These are phyloP conservation scores for Oreocharis arfaki DNA, from an alignment of 2,113 vertebrate species.

Conservation along the genomic window DNA sequence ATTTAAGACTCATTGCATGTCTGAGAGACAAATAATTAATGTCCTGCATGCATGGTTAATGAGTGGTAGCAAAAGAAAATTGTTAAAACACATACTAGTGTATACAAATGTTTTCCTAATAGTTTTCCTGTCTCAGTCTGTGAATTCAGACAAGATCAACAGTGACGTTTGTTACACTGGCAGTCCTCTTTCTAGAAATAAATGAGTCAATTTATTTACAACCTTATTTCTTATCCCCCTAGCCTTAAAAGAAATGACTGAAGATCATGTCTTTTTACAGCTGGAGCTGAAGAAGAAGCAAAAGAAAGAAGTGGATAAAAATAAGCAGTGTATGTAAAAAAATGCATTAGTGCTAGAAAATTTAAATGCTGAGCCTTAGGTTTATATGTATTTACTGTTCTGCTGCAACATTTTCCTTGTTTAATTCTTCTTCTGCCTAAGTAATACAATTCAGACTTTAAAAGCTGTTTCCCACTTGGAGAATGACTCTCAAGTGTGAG, in stretches of 20 bases:
- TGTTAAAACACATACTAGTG: neutral
- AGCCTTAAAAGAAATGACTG: neutral
- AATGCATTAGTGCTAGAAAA: neutral
- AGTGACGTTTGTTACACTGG: neutral
- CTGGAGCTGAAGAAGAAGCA: neutral
- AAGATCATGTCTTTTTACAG: neutral
- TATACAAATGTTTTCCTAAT: neutral
- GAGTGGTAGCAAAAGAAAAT: neutral
- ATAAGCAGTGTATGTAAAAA: neutral
- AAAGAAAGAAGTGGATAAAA: neutral
- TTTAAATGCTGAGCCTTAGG: neutral
- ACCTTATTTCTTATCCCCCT: neutral
- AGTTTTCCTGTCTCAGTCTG: neutral
- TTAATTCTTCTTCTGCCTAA: neutral
- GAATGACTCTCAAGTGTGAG: neutral
- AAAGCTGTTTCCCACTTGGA: neutral
- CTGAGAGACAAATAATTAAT: neutral
- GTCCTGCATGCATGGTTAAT: neutral
- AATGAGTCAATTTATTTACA: neutral
- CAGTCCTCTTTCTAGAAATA: neutral
- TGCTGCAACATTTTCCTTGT: neutral
- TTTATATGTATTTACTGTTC: neutral
- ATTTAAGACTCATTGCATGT: neutral
- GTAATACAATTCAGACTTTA: neutral
- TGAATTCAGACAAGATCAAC: neutral